phyloP scores from a whole-genome alignment of 2,888 invertebrate species.

The Eubasilissa splendida region DNA sequence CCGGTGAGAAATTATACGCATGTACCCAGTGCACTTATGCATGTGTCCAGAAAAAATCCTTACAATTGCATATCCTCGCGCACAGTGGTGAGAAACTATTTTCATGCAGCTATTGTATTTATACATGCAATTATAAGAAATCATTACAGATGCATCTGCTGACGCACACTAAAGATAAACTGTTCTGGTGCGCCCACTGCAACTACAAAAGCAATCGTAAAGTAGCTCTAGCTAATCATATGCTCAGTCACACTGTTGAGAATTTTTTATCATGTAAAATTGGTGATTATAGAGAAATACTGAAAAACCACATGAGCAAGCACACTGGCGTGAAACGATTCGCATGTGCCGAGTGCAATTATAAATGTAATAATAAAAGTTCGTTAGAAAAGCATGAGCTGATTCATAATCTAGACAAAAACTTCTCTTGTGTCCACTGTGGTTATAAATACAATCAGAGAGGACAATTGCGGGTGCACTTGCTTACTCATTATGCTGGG shows the following conservation, averaged over 20 bases:
- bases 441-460: neutral
- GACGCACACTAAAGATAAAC: neutral
- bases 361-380: no score
- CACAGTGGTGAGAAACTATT: conserved; percentile 1
- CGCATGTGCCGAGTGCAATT: neutral
- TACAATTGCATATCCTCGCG: neutral
- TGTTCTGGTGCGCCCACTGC: neutral
- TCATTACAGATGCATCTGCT: neutral
- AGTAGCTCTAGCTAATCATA: neutral
- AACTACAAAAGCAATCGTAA: neutral
- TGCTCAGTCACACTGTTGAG: neutral
- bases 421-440: neutral
- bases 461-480: neutral
- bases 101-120: neutral
- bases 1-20: neutral
- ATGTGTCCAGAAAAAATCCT: neutral
- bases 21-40: neutral
- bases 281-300: no score
- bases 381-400: no score
- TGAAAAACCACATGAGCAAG: neutral
- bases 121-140: neutral
- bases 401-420: no score
- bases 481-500: neutral
- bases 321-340: neutral
- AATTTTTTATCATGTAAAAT: neutral